phyloP scores from a whole-genome alignment of 2,888 invertebrate species.

The Drosophila mayaguana region DNA sequence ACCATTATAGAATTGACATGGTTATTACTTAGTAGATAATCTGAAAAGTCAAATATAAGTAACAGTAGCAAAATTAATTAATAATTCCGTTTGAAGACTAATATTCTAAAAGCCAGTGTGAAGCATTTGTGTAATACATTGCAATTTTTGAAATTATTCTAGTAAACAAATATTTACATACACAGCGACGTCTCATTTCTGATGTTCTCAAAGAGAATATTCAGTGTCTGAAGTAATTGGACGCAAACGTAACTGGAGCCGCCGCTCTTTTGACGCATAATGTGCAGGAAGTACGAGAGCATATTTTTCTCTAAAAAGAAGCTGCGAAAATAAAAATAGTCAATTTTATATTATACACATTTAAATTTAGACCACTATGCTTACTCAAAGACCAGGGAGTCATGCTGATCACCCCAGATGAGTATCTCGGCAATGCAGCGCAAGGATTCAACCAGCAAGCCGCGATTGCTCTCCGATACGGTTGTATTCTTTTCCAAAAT shows the following conservation, averaged over 20 bases:
- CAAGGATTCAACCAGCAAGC: constrained; percentile 97
- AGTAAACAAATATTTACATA: constrained; percentile 87
- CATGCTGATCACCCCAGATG: constrained; percentile 99
- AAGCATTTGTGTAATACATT: background rate
- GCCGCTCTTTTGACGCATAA: constrained; percentile 98
- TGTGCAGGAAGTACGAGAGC: constrained; percentile 98
- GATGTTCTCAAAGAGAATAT: constrained; percentile 99
- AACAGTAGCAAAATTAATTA: background rate
- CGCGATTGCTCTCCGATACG: constrained; percentile 96
- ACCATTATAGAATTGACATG: constrained; percentile 99
- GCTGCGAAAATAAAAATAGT: constrained; percentile 87
- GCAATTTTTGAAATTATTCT: too few relatives aligned
- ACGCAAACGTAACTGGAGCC: constrained; percentile 97
- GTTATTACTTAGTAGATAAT: constrained; percentile 99
- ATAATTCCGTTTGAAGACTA: background rate
- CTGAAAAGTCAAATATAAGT: constrained; percentile 87
- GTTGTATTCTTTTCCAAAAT: constrained; percentile 97
- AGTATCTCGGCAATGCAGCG: constrained; percentile 99
- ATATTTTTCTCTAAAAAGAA: constrained; percentile 99
- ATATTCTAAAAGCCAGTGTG: background rate
- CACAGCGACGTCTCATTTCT: constrained; percentile 99
- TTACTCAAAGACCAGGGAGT: constrained; percentile 99
- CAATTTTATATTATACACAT: background rate
- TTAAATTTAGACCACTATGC: constrained; percentile 71
- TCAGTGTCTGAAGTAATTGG: constrained; percentile 98